Evolutionary conservation across 2,113 vertebrate genomes (phyloP), one percentile per base, ranked within the genome.

Genomic region (Chloebia gouldiae): DNA sequence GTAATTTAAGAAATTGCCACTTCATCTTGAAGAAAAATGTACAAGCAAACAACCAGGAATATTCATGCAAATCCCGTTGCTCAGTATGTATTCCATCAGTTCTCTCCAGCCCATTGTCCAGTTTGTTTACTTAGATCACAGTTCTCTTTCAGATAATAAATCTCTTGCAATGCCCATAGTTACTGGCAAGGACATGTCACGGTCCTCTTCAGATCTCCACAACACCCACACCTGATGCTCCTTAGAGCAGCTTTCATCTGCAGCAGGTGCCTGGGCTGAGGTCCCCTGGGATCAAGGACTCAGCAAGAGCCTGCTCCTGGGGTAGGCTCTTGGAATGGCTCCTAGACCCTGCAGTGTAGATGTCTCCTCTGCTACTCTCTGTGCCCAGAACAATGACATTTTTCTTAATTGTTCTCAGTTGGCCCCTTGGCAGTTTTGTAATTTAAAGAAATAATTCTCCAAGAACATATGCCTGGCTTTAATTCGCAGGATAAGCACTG

Each of bases 81-180:
- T 88, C 87, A 86, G 94, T 92, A 45, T 89, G 86, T 64, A 84
- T 90, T 88, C 75, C 44, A 75, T 42, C 1, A 1, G 49, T 80
- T 85, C 78, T 81, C 83, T 93, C 86, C 83, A 97, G 81, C 54
- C 33, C 39, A 89, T 94, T 92, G 88, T 91, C 90, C 78, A 49
- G 44, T 69, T 93, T 92, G 57, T 93, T 94, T 95, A 94, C 70
- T 94, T 69, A 87, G 73, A 92, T 68, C 81, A 83, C 59, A 91
- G 21, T 37, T 83, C 69, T 81, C 71, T 86, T 87, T 80, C 7
- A 35, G 60, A 56, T 70, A 86, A 83, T 88, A 96, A 93, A 92
- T 88, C 72, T 93, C 60, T 73, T 83, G 21, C 64, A 86, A 44
- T 86, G 45, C 23, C 76, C 4, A 0, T 39, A 15, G 35, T 90